These are phyloP conservation scores for Heterodera carotae DNA, from an alignment of 1,140 invertebrate genomes.

Conservation along the genomic window DNA sequence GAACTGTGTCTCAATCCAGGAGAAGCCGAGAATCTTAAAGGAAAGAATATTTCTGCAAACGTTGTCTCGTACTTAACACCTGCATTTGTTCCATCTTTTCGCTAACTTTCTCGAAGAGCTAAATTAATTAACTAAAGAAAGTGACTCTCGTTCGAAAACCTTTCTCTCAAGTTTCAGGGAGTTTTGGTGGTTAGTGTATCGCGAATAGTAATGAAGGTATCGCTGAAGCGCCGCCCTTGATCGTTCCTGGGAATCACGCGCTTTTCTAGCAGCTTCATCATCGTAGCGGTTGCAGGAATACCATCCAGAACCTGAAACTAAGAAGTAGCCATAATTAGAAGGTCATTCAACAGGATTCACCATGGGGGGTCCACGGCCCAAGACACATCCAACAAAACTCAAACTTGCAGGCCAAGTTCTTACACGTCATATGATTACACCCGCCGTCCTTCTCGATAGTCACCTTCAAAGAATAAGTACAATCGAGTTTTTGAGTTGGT, in stretches of 20 bases:
- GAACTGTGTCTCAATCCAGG: slow-evolving; percentile 99
- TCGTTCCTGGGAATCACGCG: slow-evolving; percentile 86
- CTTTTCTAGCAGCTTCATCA: slow-evolving; percentile 92
- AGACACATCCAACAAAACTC: slow-evolving; percentile 99
- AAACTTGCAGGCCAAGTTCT: slow-evolving; percentile 94
- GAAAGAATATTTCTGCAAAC: not conserved
- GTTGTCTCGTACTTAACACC: not conserved
- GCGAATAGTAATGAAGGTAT: slow-evolving; percentile 97
- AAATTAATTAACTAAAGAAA: slow-evolving; percentile 12
- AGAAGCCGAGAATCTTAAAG: slow-evolving; percentile 81
- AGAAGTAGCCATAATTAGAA: not conserved
- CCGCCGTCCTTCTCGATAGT: slow-evolving; percentile 70
- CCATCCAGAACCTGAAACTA: slow-evolving; percentile 64
- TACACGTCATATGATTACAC: slow-evolving; percentile 99
- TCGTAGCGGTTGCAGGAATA: slow-evolving; percentile 98
- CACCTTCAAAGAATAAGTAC: slow-evolving; percentile 36
- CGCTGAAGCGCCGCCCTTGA: slow-evolving; percentile 86
- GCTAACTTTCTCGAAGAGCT: slow-evolving; percentile 73
- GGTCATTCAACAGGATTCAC: slow-evolving; percentile 64
- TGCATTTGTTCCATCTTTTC: slow-evolving; percentile 72
- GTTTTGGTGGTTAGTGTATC: slow-evolving; percentile 99
- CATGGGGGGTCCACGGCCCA: slow-evolving; percentile 97
- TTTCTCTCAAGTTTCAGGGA: slow-evolving; percentile 96
- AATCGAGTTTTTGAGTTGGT: not conserved
- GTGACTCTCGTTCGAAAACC: slow-evolving; percentile 58